These are phyloP conservation scores for Zhengitettix transpicula DNA, from an alignment of 2,888 invertebrate species.

Conservation along the genomic window DNA sequence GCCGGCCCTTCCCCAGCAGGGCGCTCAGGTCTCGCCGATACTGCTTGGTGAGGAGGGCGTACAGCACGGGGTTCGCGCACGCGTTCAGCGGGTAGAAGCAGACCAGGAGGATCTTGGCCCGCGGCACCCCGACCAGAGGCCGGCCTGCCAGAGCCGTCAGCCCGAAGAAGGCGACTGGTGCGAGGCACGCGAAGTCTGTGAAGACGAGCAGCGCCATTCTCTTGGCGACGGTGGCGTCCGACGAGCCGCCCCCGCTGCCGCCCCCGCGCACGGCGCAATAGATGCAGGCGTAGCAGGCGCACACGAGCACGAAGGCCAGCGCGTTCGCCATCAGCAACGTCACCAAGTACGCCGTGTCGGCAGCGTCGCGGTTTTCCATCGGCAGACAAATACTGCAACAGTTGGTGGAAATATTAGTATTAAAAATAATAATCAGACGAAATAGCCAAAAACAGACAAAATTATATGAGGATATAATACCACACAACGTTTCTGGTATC, in stretches of 20 bases:
- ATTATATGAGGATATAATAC: too few relatives aligned
- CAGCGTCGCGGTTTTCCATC: conserved; percentile 34
- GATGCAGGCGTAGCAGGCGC: conserved; percentile 43
- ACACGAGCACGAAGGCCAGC: conserved; percentile 42
- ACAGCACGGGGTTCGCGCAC: conserved; percentile 51
- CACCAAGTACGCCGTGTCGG: conserved; percentile 37
- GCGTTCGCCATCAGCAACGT: conserved; percentile 41
- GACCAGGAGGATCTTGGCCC: conserved; percentile 38
- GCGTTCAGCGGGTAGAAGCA: conserved; percentile 53
- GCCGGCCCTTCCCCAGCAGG: conserved; percentile 30
- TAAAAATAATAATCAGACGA: too few relatives aligned
- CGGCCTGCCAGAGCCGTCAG: conserved; percentile 43
- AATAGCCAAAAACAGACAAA: too few relatives aligned
- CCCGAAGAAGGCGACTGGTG: conserved; percentile 49
- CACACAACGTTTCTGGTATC: too few relatives aligned
- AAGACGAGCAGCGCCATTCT: conserved; percentile 49
- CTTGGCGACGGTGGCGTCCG: conserved; percentile 38
- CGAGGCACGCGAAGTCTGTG: conserved; percentile 44
- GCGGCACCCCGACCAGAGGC: conserved; percentile 38
- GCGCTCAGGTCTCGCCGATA: conserved; percentile 40
- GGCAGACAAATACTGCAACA: conserved; percentile 43
- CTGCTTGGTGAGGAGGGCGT: conserved; percentile 48
- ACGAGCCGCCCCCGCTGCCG: conserved; percentile 14
- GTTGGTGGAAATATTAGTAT: background rate
- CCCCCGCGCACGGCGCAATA: conserved; percentile 33